phyloP scores from a whole-genome alignment of 2,113 vertebrate species.

The Menidia beryllina region DNA sequence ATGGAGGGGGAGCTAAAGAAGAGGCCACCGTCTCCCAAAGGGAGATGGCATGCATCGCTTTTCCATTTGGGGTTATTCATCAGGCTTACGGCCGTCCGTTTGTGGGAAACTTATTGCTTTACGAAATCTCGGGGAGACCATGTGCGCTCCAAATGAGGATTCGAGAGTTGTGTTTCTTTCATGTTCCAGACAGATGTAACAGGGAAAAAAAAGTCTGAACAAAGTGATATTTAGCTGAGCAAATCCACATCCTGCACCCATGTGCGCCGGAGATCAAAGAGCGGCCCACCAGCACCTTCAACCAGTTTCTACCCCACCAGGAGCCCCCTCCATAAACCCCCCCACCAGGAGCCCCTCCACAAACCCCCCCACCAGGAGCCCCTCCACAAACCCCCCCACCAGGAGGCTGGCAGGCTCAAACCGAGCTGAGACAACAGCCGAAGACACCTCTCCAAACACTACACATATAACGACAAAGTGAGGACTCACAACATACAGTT shows the following conservation, averaged over 20 bases:
- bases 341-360: neutral
- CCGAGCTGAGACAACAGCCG: constrained; percentile 1
- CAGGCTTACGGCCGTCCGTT: constrained; percentile 1
- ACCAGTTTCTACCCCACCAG: constrained; percentile 42
- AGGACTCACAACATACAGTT: constrained; percentile 26
- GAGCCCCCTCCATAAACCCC: constrained; percentile 10
- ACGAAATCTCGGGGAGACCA: constrained; percentile 39
- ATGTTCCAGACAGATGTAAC: constrained; percentile 73
- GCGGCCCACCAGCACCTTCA: constrained; percentile 45
- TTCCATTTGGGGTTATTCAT: constrained; percentile 10
- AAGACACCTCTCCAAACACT: constrained; percentile 13
- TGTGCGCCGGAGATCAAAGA: constrained; percentile 76
- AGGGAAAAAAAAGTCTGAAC: constrained; percentile 33
- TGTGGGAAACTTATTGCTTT: neutral
- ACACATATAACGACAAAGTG: constrained; percentile 18
- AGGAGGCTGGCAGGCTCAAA: no score
- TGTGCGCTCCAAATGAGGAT: constrained; percentile 63
- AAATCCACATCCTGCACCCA: constrained; percentile 78
- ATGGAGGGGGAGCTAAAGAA: neutral
- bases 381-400: neutral
- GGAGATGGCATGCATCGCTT: neutral
- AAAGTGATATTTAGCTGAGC: constrained; percentile 63
- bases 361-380: neutral
- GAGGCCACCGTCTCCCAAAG: neutral
- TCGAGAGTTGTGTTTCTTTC: constrained; percentile 60